Evolutionary conservation across 1,140 invertebrate genomes (phyloP), one percentile per base, ranked within the genome.

Genomic region (Diprion similis): DNA sequence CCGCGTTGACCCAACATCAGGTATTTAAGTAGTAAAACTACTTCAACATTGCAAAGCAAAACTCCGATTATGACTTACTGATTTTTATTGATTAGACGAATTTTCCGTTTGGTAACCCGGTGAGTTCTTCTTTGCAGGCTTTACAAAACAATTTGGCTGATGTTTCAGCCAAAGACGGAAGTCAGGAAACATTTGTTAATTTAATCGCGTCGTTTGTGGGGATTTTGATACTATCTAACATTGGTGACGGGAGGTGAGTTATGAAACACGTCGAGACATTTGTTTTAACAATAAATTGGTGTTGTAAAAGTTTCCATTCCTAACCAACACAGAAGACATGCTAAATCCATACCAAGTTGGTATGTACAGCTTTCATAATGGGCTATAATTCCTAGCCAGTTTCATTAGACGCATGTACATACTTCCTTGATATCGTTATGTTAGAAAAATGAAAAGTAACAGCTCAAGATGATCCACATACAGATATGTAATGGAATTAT

Each of bases 111-210:
- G 24, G 24, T 37, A 37, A 59, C 37, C 18, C 9, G 37, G 37
- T 72, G 8, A 71, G 70, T 70, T 74, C 67, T 71, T 68, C 70
- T 15, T 73, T 66, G 19, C 87, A 94, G 90, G 96, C 97, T 0
- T 86, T 95, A 67, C 86, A 93, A 75, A 94, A 95, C 75, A 99
- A 99, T 87, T 91, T 98, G 85, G 98, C 95, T 1, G 94, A 99
- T 89, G 95, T 99, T 0, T 93, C 96, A 7, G 97, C 97, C 1
- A 99, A 99, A 90, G 98, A 99, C 88, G 95, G 95, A 10, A 97
- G 96, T 77, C 98, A 99, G 90, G 98, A 99, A 85, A 99, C 97
- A 0, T 91, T 96, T 78, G 96, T 99, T 0, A 99, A 99, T 88
- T 88, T 99, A 66, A 83, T 94, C 46, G 96, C 95, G 11, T 94